Evolutionary conservation across 1,140 invertebrate species (phyloP), one percentile per base, ranked within the genome.

Genomic region (Apis florea): DNA sequence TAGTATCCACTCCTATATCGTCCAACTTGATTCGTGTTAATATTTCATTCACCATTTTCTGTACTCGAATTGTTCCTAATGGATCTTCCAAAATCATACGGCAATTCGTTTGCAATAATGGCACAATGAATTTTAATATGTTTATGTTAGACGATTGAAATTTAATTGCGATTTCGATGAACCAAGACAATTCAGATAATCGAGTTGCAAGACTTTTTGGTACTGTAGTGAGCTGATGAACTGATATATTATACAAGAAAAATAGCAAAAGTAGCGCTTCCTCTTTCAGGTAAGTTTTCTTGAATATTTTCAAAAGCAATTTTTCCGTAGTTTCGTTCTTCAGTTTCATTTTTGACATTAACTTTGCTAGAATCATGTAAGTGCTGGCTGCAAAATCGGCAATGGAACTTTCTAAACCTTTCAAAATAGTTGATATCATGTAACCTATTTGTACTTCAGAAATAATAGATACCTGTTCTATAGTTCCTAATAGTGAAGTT

Each of bases 361-460:
- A 89, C 90, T 95, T 96, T 2, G 95, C 95, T 0, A 96, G 88
- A 51, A 98, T 96, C 91, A 98, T 96, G 90, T 96, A 97, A 9
- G 95, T 94, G 2, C 96, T 95, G 15, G 97, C 95, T 87, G 95
- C 94, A 90, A 96, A 97, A 92, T 98, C 97, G 1, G 93, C 77
- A 1, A 96, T 92, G 1, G 94, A 84, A 17, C 96, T 97, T 63
- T 93, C 94, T 19, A 98, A 91, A 4, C 96, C 97, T 81, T 95
- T 95, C 0, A 96, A 89, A 26, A 98, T 84, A 6, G 95, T 94
- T 49, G 97, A 96, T 24, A 98, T 88, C 9, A 98, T 93, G 26
- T 95, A 94, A 77, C 95, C 94, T 2, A 98, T 91, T 74, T 97
- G 95, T 66, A 95, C 90, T 88, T 98, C 97, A 1, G 94, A 95